A percentile compares a stretch with the other conserved stretches of the same genome.
Conservation (phyloP, 2,113 vertebrate species). For the Rhynchomys soricoides region DNA sequence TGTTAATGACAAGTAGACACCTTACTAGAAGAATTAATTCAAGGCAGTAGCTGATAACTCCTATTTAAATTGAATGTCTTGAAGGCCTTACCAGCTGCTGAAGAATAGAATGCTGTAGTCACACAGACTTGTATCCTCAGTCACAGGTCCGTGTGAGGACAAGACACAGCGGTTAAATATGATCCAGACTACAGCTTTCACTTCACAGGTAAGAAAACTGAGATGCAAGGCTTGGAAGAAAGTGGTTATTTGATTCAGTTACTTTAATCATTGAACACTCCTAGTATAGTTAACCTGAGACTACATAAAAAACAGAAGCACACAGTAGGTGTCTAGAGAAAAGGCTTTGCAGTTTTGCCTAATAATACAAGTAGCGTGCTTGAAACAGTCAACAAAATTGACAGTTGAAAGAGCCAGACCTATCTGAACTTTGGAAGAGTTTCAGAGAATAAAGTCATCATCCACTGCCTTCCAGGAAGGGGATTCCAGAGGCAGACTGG, state of each 20-base stretch:
- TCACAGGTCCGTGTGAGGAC: neutral
- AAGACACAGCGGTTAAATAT: neutral
- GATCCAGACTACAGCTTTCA: neutral
- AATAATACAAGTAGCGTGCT: neutral
- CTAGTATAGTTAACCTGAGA: neutral
- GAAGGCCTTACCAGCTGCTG: neutral
- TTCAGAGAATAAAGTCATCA: conserved; percentile 56
- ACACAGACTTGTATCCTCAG: neutral
- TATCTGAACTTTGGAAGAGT: conserved; percentile 42
- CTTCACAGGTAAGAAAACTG: neutral
- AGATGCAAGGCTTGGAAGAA: neutral
- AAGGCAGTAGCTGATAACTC: neutral
- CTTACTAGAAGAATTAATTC: conserved; percentile 1
- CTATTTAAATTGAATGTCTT: neutral
- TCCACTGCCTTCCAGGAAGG: conserved; percentile 55
- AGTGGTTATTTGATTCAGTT: neutral
- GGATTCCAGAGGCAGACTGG: conserved; percentile 50
- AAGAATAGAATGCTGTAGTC: neutral
- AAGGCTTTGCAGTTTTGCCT: conserved; percentile 6
- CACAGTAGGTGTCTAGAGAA: neutral
- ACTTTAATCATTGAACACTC: neutral
- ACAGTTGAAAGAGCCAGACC: neutral
- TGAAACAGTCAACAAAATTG: neutral
- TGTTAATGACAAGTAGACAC: neutral
- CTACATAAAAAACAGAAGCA: conserved; percentile 7